Conservation (phyloP, 2,797 vertebrate species). For the Manis pentadactyla region DNA sequence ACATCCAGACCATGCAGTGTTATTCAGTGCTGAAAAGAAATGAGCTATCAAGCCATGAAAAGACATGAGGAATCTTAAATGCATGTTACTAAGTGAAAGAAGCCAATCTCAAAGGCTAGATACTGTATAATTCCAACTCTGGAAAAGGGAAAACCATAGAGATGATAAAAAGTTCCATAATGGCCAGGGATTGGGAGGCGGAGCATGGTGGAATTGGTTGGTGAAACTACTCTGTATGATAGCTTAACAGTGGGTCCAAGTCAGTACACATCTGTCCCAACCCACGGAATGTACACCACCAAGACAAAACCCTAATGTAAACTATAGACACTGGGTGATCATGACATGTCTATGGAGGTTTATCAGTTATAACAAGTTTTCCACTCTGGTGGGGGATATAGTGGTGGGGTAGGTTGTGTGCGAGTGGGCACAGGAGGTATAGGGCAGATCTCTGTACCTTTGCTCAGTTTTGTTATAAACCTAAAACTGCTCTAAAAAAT, state of each 20-base stretch:
- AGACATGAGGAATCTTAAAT: not conserved
- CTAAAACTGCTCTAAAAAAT: not conserved
- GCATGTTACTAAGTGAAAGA: not conserved
- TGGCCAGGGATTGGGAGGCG: not conserved
- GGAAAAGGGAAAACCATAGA: not conserved
- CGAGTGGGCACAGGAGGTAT: not conserved
- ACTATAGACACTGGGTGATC: not conserved
- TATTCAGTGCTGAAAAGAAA: not conserved
- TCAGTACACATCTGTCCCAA: not conserved
- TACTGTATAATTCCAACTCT: not conserved
- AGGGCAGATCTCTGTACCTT: not conserved
- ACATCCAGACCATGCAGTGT: not conserved
- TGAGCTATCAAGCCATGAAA: not conserved
- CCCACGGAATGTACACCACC: not conserved
- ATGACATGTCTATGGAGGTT: not conserved
- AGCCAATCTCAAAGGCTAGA: not conserved
- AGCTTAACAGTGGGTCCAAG: not conserved
- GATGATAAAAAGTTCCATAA: not conserved
- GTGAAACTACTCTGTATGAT: not conserved
- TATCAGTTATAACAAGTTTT: not conserved
- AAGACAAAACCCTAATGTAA: not conserved
- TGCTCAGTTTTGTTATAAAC: not conserved
- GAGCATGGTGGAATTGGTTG: not conserved
- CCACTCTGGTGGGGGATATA: not conserved
- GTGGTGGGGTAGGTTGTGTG: not conserved